These are phyloP conservation scores for Argentina silus DNA, from an alignment of 2,797 vertebrate genomes.

Conservation along the genomic window DNA sequence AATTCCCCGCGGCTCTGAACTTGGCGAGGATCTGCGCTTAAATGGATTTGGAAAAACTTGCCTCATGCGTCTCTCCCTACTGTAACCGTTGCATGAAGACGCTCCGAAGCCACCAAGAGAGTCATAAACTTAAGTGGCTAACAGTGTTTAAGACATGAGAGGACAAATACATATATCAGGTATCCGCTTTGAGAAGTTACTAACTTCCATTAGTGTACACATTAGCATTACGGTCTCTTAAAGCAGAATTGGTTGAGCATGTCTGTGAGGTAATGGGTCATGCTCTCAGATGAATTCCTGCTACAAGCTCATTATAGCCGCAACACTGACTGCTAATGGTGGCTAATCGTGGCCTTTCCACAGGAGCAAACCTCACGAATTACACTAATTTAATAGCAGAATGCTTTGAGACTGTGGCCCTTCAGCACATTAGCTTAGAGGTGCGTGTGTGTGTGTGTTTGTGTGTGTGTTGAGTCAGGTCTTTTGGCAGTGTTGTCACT, in stretches of 20 bases:
- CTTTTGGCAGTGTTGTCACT: constrained; percentile 47
- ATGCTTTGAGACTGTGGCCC: constrained; percentile 29
- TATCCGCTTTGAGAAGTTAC: constrained; percentile 31
- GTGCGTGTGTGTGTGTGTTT: constrained; percentile 16
- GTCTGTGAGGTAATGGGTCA: constrained; percentile 57
- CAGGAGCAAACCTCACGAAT: constrained; percentile 64
- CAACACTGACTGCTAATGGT: constrained; percentile 61
- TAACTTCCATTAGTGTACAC: background rate
- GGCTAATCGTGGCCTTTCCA: constrained; percentile 44
- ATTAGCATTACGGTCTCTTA: constrained; percentile 43
- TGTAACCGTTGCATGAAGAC: constrained; percentile 45
- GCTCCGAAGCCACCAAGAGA: constrained; percentile 46
- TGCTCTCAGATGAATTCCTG: constrained; percentile 47
- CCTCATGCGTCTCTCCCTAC: constrained; percentile 52
- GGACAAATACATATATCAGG: constrained; percentile 21
- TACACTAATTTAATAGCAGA: constrained; percentile 64
- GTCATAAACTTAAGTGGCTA: constrained; percentile 28
- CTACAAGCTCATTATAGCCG: constrained; percentile 61
- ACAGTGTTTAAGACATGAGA: background rate
- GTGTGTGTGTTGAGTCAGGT: constrained; percentile 37
- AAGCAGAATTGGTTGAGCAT: constrained; percentile 31
- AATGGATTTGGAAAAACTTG: constrained; percentile 67
- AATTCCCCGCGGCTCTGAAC: constrained; percentile 73
- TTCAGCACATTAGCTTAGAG: constrained; percentile 38
- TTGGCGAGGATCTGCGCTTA: constrained; percentile 66